Evolutionary conservation across 2,797 vertebrate genomes (phyloP).

Genomic region (Sebastolobus altivelis): DNA sequence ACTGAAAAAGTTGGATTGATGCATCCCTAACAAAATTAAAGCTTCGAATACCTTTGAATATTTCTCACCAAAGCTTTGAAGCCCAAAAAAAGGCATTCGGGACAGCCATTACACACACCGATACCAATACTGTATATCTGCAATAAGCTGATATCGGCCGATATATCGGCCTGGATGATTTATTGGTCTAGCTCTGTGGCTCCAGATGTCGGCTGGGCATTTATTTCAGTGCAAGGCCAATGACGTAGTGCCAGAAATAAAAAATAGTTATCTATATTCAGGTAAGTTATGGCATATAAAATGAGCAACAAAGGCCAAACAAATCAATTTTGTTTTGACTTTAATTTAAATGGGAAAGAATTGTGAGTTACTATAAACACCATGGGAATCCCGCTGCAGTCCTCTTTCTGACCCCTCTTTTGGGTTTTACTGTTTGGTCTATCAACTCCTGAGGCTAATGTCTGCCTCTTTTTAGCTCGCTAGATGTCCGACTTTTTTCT

Average conservation of each 20-base stretch:
- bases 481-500: neutral
- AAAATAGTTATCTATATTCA: neutral
- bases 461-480: neutral
- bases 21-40: neutral
- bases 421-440: conserved; percentile 9
- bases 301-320: neutral
- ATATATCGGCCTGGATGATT: neutral
- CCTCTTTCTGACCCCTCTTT: neutral
- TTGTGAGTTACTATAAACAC: neutral
- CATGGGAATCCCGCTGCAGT: neutral
- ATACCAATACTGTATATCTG: neutral
- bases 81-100: too few species aligned
- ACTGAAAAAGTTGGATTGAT: too few species aligned
- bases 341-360: neutral
- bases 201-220: neutral
- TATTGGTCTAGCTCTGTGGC: neutral
- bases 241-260: neutral
- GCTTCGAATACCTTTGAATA: too few species aligned
- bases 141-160: neutral
- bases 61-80: too few species aligned
- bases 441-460: neutral
- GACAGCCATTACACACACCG: neutral
- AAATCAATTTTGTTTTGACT: neutral
- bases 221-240: neutral
- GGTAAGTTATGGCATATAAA: neutral